Base-by-base conservation (phyloP, 1,140 invertebrate genomes). In the Zaprionus vittiger region DNA sequence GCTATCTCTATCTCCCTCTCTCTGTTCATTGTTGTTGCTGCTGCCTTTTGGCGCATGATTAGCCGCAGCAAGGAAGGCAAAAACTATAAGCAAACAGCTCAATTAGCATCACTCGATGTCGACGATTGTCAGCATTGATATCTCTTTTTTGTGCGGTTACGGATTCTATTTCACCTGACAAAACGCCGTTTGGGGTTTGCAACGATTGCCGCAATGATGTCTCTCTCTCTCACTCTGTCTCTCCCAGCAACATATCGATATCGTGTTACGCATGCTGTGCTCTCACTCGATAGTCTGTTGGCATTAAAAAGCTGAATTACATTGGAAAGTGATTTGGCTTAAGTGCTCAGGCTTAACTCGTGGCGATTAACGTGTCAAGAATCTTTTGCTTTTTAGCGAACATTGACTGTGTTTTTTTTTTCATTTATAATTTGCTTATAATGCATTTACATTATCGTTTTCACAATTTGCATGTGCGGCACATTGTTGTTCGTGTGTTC, bases 41-140 rank as follows among this genome's bases (percentile, higher is more conserved):
- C 14, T 38, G 37, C 12, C 14, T 15, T 17, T 47, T 47, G 41
- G 41, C 57, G 47, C 67, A 70, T 70, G 44, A 70, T 70, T 62
- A 62, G 37, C 52, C n/a, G 11, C 15, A 60, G 52, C 6, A 34
- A 38, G 11, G 24, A 20, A 61, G 20, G 37, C 22, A 26, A 15
- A 44, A 6, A 22, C 31, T 34, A 34, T 9, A 62, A 14, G 22
- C 12, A 24, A 34, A 71, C 56, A 76, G 37, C 69, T 76, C 47
- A 76, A 76, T 76, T 72, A 76, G 47, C 73, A 71, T 14, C 64
- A 11, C 9, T 34, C 31, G 4, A 2, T n/a, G 49, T 49, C 63
- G 11, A 20, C 34, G 28, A 54, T 22, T 22, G 22, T 44, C 15
- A 26, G 24, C 37, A 34, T 49, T 17, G 34, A 61, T 47, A 34